Conservation (phyloP, 1,140 invertebrate genomes). For the Sesamia nonagrioides region DNA sequence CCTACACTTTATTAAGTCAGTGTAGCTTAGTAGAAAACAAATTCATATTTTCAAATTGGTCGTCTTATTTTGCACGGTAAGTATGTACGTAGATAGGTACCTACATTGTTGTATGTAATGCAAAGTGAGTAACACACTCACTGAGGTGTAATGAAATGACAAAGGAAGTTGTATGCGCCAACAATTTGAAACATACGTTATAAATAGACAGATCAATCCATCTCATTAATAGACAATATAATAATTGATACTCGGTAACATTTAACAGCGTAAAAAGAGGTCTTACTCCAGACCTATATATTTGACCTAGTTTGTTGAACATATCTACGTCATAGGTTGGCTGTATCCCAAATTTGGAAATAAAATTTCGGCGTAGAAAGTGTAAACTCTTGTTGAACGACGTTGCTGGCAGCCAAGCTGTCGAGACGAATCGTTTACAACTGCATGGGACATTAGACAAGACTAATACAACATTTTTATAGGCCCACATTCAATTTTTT, state of each 20-base stretch:
- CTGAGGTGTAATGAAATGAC: slow-evolving; percentile 5
- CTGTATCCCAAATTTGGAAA: slow-evolving; percentile 61
- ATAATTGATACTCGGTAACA: slow-evolving; percentile 7
- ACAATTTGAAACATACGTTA: slow-evolving; percentile 11
- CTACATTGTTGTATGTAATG: slow-evolving; percentile 5
- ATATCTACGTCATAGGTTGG: slow-evolving; percentile 58
- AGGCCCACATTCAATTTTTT: neutral
- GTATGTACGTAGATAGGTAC: neutral
- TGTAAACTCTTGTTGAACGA: slow-evolving; percentile 7
- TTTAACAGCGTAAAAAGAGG: slow-evolving; percentile 46
- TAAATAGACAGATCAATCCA: slow-evolving; percentile 25
- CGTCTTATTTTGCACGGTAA: neutral
- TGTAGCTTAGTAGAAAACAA: neutral
- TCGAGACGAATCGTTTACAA: neutral
- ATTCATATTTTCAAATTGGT: neutral
- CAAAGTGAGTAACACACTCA: neutral
- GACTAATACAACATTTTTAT: slow-evolving; percentile 1
- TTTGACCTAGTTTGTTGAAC: slow-evolving; percentile 62
- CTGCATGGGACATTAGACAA: slow-evolving; percentile 1
- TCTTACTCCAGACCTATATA: slow-evolving; percentile 55
- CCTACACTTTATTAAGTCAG: slow-evolving; percentile 8
- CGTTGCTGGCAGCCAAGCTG: neutral
- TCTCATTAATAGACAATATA: neutral
- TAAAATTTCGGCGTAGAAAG: slow-evolving; percentile 55
- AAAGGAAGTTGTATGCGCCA: slow-evolving; percentile 30